phyloP scores from a whole-genome alignment of 2,888 invertebrate species.

The Dorcus parallelipipedus region DNA sequence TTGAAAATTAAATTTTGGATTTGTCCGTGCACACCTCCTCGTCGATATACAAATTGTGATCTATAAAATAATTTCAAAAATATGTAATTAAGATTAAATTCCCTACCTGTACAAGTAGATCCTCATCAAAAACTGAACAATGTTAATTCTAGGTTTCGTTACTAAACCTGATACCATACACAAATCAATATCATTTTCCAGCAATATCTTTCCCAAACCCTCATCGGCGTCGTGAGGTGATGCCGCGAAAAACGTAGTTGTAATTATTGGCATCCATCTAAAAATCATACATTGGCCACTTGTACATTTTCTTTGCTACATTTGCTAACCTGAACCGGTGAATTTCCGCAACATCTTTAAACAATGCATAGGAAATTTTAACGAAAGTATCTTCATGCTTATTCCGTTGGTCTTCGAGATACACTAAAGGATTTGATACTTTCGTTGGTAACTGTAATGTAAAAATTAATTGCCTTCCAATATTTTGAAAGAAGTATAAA shows the following conservation, averaged over 20 bases:
- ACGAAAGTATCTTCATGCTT: slow-evolving; percentile 11
- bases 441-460: slow-evolving; percentile 4
- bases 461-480: neutral
- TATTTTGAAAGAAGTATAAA: no score
- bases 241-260: slow-evolving; percentile 13
- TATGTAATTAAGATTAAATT: no score
- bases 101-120: neutral
- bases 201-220: slow-evolving; percentile 7
- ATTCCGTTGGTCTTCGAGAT: slow-evolving; percentile 8
- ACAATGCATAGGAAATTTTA: slow-evolving; percentile 17
- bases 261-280: slow-evolving; percentile 6
- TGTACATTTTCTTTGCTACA: neutral
- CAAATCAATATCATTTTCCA: slow-evolving; percentile 8
- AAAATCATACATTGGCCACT: neutral
- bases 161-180: slow-evolving; percentile 10
- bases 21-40: neutral
- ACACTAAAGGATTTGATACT: slow-evolving; percentile 1
- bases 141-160: neutral
- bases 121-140: neutral
- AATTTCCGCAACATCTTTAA: slow-evolving; percentile 14
- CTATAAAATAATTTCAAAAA: slow-evolving; percentile 3
- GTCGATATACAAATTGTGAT: slow-evolving; percentile 10
- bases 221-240: slow-evolving; percentile 4
- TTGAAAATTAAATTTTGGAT: slow-evolving; percentile 4
- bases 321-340: slow-evolving; percentile 16